Conservation (phyloP, 2,113 vertebrate species). For the Sterna hirundo region DNA sequence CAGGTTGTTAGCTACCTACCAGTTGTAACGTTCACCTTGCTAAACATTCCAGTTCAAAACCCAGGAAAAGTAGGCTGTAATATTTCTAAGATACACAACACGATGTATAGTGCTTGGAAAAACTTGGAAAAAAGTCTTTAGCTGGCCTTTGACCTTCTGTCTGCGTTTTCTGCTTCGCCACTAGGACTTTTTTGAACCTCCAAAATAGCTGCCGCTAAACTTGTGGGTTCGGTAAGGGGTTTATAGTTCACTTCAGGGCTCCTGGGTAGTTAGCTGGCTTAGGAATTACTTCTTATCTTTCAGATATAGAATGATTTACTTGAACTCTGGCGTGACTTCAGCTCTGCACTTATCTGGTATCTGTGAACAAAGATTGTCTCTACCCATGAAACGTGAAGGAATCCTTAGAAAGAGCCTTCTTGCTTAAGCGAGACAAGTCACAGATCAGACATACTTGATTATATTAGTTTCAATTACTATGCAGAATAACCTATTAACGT, state of each 20-base stretch:
- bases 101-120: not conserved
- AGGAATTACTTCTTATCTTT: slow-evolving; percentile 55
- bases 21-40: not conserved
- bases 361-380: not conserved
- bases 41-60: not conserved
- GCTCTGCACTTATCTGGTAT: not conserved
- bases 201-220: not conserved
- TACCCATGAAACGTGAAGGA: not conserved
- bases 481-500: not conserved
- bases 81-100: not conserved
- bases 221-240: not conserved
- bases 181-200: not conserved
- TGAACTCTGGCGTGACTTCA: slow-evolving; percentile 27
- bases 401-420: not conserved
- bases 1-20: not conserved
- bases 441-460: not conserved
- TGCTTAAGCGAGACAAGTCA: not conserved
- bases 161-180: not conserved
- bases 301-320: slow-evolving; percentile 49
- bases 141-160: not conserved
- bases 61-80: not conserved
- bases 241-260: slow-evolving; percentile 30
- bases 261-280: slow-evolving; percentile 31
- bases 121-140: not conserved
- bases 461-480: not conserved